Evolutionary conservation across 2,113 vertebrate genomes (phyloP).

Genomic region (Leucopsar rothschildi): DNA sequence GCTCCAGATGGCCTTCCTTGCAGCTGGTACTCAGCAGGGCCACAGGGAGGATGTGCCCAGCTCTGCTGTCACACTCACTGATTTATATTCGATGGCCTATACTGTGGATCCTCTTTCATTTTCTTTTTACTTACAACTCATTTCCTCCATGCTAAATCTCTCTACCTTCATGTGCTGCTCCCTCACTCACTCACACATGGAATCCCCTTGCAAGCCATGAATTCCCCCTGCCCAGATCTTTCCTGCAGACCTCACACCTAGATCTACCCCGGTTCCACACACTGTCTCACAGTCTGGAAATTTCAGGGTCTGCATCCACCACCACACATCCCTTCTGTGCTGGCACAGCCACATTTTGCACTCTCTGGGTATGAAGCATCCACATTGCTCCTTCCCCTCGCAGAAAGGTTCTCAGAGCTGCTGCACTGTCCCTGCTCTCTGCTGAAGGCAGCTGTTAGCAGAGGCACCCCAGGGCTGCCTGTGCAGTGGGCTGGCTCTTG

Average conservation of each 20-base stretch:
- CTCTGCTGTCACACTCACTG: background rate
- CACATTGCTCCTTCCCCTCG: background rate
- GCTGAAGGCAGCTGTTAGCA: background rate
- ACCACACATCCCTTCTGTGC: background rate
- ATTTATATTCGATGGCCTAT: background rate
- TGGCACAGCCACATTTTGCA: background rate
- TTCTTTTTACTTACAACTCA: background rate
- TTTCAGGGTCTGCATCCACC: background rate
- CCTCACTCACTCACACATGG: background rate
- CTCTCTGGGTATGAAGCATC: background rate
- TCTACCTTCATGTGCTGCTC: background rate
- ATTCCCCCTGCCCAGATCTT: background rate
- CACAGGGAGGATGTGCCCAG: background rate
- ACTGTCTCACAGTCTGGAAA: fast-evolving
- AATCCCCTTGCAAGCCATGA: fast-evolving
- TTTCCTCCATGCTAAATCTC: background rate
- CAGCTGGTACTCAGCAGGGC: background rate
- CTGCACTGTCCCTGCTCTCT: background rate
- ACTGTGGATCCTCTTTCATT: background rate
- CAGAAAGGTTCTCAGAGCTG: background rate
- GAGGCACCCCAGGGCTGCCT: background rate
- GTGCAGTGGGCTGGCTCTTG: background rate
- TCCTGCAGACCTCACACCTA: background rate
- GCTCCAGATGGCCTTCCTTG: background rate
- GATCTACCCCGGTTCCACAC: background rate